Evolutionary conservation across 2,113 vertebrate genomes (phyloP), one percentile per base, ranked within the genome.

Genomic region (Nesogale talazaci): DNA sequence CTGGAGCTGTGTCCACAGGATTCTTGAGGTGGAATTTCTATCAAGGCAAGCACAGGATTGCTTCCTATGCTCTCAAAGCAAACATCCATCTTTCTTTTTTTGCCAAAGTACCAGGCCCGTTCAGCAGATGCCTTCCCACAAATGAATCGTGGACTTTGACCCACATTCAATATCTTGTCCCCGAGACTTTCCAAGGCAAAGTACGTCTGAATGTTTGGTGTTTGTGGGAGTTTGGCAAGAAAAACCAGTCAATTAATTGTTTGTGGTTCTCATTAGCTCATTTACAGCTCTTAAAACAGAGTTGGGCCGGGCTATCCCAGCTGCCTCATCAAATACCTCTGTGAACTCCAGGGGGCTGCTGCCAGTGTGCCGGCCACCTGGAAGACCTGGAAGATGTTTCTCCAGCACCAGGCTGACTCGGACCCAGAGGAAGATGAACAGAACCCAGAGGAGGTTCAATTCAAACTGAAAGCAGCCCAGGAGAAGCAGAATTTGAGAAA

Each of bases 181-280:
- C n/a, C 40, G 90, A 81, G 14, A 89, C 57, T 94, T 84, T 91
- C 87, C 63, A 81, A 91, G 61, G 34, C 72, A 52, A 90, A 87
- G 19, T 79, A 3, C 34, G 2, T 29, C 12, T 83, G 12, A 77
- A 63, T 36, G 14, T 78, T 52, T 84, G 31, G 79, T 17, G 34
- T 17, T 67, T 90, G 52, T 40, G 61, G 17, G 40, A 86, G 20
- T 90, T 86, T 65, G 23, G 65, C 59, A 86, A 67, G 75, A 91
- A 92, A 52, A 0, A 3, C 80, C 20, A 86, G 75, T 25, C 4
- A 70, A 56, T 86, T 85, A 70, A 56, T 86, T 85, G 46, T 75
- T 84, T 77, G 52, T 42, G 29, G 67, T 10, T 91, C 79, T 92
- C 61, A 77, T 70, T 59, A 87, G 86, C 56, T 89, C 83, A 75